Conservation (phyloP, 2,113 vertebrate genomes). For the Dasypus novemcinctus region DNA sequence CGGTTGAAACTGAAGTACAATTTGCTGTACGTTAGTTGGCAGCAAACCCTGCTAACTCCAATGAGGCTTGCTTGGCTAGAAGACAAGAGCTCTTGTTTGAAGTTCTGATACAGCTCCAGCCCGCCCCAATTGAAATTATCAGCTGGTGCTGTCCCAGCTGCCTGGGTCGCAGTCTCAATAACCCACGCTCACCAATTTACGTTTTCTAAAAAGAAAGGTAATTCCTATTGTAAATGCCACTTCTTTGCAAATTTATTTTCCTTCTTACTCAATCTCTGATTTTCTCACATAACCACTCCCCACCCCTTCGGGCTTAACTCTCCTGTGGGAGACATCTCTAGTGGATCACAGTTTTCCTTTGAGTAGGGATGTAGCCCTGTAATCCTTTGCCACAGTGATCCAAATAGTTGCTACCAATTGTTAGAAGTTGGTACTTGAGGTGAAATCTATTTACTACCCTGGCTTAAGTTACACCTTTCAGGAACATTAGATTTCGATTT, state of each 20-base stretch:
- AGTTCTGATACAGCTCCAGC: not conserved
- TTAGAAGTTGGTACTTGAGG: not conserved
- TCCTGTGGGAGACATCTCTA: not conserved
- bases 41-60: not conserved
- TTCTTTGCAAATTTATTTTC: conserved; percentile 1
- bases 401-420: not conserved
- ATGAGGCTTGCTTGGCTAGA: not conserved
- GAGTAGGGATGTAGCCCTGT: not conserved
- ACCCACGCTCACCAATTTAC: not conserved
- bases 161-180: not conserved
- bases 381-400: not conserved
- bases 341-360: not conserved
- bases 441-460: not conserved
- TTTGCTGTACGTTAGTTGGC: not conserved
- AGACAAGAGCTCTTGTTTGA: not conserved
- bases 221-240: not conserved
- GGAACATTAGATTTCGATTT: not conserved
- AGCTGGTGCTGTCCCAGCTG: not conserved
- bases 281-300: not conserved
- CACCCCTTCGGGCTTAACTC: not conserved
- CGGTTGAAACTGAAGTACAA: not conserved
- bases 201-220: conserved; percentile 35
- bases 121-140: not conserved
- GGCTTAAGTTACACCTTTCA: not conserved
- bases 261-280: not conserved